phyloP scores from a whole-genome alignment of 2,797 vertebrate genomes.

The Aeoliscus strigatus region DNA sequence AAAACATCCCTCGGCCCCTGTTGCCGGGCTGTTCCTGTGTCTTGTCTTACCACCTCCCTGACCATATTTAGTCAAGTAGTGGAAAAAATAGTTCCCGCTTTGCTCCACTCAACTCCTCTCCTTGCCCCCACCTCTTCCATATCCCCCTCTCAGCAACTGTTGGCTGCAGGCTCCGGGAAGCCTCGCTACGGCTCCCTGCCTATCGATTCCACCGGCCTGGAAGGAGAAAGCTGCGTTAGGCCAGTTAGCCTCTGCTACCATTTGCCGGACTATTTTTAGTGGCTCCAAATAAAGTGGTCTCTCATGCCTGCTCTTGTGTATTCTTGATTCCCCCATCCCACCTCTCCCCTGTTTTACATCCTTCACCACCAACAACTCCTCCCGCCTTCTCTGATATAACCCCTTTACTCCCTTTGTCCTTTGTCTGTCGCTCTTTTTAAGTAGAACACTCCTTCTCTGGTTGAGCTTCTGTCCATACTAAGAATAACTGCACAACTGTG shows the following conservation, averaged over 20 bases:
- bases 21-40: slow-evolving; percentile 85
- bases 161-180: slow-evolving; percentile 81
- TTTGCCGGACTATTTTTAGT: slow-evolving; percentile 86
- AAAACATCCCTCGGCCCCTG: slow-evolving; percentile 84
- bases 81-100: slow-evolving; percentile 92
- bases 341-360: slow-evolving; percentile 55
- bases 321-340: slow-evolving; percentile 56
- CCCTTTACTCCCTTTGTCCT: slow-evolving; percentile 62
- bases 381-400: slow-evolving; percentile 42
- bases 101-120: slow-evolving; percentile 46
- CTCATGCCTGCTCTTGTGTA: slow-evolving; percentile 85
- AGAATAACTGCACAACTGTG: slow-evolving; percentile 69
- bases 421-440: slow-evolving; percentile 66
- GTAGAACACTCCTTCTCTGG: slow-evolving; percentile 76
- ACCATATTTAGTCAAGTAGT: slow-evolving; percentile 99
- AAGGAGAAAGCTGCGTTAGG: slow-evolving; percentile 59
- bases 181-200: slow-evolving; percentile 82
- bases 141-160: slow-evolving; percentile 78
- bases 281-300: slow-evolving; percentile 94
- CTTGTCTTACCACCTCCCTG: slow-evolving; percentile 89
- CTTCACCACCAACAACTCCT: slow-evolving; percentile 55
- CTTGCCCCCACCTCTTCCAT: slow-evolving; percentile 22
- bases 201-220: slow-evolving; percentile 89
- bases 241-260: slow-evolving; percentile 75
- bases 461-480: slow-evolving; percentile 82